Conservation (phyloP, 2,113 vertebrate species). For the Lycaon pictus region DNA sequence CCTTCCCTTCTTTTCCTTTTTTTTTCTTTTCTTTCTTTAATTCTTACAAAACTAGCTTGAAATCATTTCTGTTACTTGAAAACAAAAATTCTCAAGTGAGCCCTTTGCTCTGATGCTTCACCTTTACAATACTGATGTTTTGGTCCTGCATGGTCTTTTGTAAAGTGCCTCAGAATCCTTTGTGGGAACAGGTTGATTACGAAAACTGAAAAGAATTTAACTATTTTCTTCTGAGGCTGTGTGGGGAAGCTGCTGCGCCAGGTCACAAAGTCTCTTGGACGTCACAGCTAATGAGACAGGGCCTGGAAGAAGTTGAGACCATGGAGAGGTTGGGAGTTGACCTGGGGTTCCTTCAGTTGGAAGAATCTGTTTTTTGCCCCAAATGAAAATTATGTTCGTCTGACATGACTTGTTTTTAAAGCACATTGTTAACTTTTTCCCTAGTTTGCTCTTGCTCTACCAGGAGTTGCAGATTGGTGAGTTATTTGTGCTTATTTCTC, state of each 20-base stretch:
- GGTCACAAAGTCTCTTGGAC: neutral
- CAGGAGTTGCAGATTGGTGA: constrained; percentile 27
- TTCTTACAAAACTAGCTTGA: neutral
- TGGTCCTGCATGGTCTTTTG: neutral
- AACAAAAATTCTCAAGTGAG: neutral
- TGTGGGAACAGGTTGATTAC: neutral
- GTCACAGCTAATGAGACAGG: neutral
- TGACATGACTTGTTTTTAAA: constrained; percentile 18
- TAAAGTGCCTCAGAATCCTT: neutral
- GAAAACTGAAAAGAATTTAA: neutral
- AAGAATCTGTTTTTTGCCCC: neutral
- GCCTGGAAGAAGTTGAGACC: neutral
- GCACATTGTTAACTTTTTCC: constrained; percentile 2
- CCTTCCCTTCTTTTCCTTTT: too few relatives aligned
- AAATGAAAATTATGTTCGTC: neutral
- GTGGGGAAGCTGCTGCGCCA: neutral
- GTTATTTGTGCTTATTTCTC: constrained; percentile 53
- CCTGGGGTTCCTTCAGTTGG: neutral
- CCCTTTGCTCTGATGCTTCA: neutral
- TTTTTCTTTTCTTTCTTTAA: neutral
- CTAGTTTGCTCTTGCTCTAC: neutral
- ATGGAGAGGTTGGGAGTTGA: neutral
- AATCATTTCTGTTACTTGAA: constrained; percentile 32
- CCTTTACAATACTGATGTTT: neutral
- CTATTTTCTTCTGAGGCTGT: neutral